Evolutionary conservation across 2,113 vertebrate genomes (phyloP), one percentile per base, ranked within the genome.

Genomic region (Rhinogobius similis): DNA sequence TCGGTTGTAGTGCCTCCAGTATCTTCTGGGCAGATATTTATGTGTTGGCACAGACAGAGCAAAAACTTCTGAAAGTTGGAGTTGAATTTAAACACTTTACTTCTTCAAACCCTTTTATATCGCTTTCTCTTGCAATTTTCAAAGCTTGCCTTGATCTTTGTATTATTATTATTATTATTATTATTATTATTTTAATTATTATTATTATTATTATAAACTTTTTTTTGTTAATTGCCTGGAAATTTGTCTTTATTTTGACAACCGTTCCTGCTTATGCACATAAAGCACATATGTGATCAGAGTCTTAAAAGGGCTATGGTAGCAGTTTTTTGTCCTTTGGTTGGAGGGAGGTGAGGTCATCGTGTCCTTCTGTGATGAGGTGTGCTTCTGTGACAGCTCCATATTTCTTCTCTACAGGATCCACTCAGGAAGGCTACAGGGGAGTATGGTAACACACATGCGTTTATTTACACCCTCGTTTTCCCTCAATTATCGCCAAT

Each of bases 361-460:
- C 11, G 69, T 68, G 85, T 85, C 83, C 75, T 85, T 72, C 52
- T 70, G 67, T 66, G 64, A 73, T 48, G 55, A 73, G 64, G n/a
- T 72, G 74, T 72, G 73, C 44, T 66, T 78, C 52, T 46, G 20
- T 84, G 88, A 91, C 86, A 86, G 83, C 77, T 79, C 76, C 83
- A 90, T 88, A 87, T 86, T 87, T 87, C 79, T 87, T 77, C 81
- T 79, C 86, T 59, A 68, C 71, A 39, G 81, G 81, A 72, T 76
- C 61, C 76, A 46, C 72, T 77, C 79, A 36, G 64, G 75, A 73
- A 55, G 77, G 75, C 48, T 65, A 39, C 62, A 74, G 48, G 79
- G 48, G 23, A 26, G 55, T 46, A 64, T 26, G 62, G 73, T 56
- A 36, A 14, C 38, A 20, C 61, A 32, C 70, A 53, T 46, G 62